Evolutionary conservation across 2,113 vertebrate species (phyloP), one percentile per base, ranked within the genome.

Genomic region (Catharus minimus): DNA sequence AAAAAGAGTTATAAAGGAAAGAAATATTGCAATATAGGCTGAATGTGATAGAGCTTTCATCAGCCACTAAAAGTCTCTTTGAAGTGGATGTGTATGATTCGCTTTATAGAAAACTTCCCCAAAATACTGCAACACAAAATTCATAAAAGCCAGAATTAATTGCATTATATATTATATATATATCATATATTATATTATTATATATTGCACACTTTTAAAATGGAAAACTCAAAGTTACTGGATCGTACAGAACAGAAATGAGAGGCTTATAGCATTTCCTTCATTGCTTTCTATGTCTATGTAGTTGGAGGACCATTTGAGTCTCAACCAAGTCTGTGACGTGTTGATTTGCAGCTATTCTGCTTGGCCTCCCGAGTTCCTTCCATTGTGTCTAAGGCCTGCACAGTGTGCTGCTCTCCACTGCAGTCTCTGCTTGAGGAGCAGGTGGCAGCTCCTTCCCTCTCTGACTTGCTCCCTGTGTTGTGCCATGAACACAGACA

Each of bases 351-450:
- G 32, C 60, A 86, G 32, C 6, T 32, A 16, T 28, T 65, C 24
- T 78, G 28, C 56, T 38, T 61, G 15, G 19, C 13, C 15, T 55
- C 33, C 23, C 3, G 1, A 5, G 13, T 41, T 33, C 49, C 56
- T 38, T 56, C 23, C 30, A 20, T 14, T 2, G 0, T 7, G 6
- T 22, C 36, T 21, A 22, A 53, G 32, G 7, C 23, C 18, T 5
- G 3, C 19, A 32, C 12, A 19, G 4, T 60, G 76, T 65, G 30
- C 60, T 53, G 44, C 18, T 84, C n/a, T 33, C 11, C 15, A 8
- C 33, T n/a, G 19, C 50, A 69, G 32, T 15, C 33, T 60, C 19
- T 13, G 24, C 30, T 55, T 36, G 36, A 76, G 49, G 44, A 84
- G 33, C 10, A 33, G 41, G 3, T 62, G 24, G 50, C 64, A 65